phyloP scores from a whole-genome alignment of 1,140 invertebrate genomes.

The Yoshiicerus persimilis region DNA sequence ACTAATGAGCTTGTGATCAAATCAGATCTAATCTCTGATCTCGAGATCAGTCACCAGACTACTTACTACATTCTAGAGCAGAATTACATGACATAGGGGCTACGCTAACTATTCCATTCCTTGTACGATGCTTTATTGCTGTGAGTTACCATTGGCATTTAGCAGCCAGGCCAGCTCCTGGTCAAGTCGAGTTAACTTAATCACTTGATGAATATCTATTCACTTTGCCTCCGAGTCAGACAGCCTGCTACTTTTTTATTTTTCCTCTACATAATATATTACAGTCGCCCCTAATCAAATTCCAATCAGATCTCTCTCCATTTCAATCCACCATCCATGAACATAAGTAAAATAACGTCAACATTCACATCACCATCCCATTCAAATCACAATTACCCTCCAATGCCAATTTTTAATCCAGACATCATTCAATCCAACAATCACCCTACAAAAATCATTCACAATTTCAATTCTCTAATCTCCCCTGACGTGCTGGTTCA shows the following conservation, averaged over 20 bases:
- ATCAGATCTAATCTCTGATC: conserved; percentile 22
- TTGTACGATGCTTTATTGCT: neutral
- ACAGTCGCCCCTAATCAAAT: neutral
- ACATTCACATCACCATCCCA: neutral
- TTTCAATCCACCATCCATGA: neutral
- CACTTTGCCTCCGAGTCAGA: neutral
- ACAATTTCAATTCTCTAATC: neutral
- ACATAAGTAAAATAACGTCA: neutral
- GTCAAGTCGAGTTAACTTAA: neutral
- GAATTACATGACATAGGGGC: neutral
- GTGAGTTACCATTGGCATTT: neutral
- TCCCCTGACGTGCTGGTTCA: neutral
- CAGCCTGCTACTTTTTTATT: neutral
- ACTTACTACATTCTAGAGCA: neutral
- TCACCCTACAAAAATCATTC: no score
- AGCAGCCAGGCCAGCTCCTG: neutral
- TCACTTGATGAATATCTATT: neutral
- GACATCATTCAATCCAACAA: no score
- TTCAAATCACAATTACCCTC: no score
- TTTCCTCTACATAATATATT: neutral
- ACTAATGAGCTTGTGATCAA: conserved; percentile 22
- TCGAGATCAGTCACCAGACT: conserved; percentile 4
- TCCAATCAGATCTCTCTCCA: conserved; percentile 12
- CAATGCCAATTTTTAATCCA: no score
- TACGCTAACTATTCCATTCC: neutral